Evolutionary conservation across 2,888 invertebrate genomes (phyloP).

Genomic region (Ectropis crepuscularia): DNA sequence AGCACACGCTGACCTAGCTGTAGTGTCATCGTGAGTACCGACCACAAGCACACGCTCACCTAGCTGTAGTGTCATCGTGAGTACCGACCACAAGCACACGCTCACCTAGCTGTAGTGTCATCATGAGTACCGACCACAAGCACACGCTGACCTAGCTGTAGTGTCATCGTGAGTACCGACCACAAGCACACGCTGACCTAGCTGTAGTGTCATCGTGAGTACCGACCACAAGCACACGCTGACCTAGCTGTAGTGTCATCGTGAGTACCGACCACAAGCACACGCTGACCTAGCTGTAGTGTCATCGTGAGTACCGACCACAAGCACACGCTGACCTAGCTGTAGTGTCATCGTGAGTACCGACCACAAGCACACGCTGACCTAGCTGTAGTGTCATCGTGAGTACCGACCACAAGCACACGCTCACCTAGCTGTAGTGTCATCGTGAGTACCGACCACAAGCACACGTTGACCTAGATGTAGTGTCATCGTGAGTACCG

Average conservation of each 20-base stretch:
- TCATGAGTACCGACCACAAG: slow-evolving; percentile 52
- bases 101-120: too few relatives aligned
- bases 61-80: too few relatives aligned
- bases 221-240: background rate
- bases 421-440: too few relatives aligned
- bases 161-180: slow-evolving; percentile 59
- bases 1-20: too few relatives aligned
- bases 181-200: background rate
- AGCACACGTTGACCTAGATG: too few relatives aligned
- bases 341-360: slow-evolving; percentile 63
- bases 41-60: background rate
- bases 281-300: too few relatives aligned
- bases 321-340: background rate
- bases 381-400: too few relatives aligned
- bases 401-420: slow-evolving; percentile 33
- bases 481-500: slow-evolving; percentile 60
- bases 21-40: slow-evolving; percentile 60
- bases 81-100: slow-evolving; percentile 20
- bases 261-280: slow-evolving; percentile 48
- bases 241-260: too few relatives aligned
- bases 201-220: slow-evolving; percentile 68
- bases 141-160: too few relatives aligned
- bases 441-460: slow-evolving; percentile 54
- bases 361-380: background rate
- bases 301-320: slow-evolving; percentile 56